These are phyloP conservation scores for Pseudomyrmex dendroicus DNA, from an alignment of 1,140 invertebrate species.

Conservation along the genomic window DNA sequence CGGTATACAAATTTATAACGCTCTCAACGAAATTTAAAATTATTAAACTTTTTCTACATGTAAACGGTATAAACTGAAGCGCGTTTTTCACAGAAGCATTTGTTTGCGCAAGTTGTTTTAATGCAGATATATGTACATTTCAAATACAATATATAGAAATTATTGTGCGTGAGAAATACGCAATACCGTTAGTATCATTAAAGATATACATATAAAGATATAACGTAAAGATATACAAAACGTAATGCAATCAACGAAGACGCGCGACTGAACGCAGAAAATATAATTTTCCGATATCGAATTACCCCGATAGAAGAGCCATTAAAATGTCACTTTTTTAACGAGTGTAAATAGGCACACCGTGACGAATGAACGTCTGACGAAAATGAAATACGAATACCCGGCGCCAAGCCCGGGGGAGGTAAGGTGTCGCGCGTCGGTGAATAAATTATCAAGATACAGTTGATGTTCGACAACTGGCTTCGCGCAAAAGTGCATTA, in stretches of 20 bases:
- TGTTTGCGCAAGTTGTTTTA: slow-evolving; percentile 6
- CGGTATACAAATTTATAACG: neutral
- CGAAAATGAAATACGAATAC: slow-evolving; percentile 61
- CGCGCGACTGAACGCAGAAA: slow-evolving; percentile 5
- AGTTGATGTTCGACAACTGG: slow-evolving; percentile 55
- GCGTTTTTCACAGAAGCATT: neutral
- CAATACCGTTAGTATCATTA: slow-evolving; percentile 2
- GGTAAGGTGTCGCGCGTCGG: slow-evolving; percentile 25
- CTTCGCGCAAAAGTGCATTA: slow-evolving; percentile 53
- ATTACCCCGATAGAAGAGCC: slow-evolving; percentile 49
- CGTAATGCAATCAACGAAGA: slow-evolving; percentile 36
- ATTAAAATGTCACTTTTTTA: slow-evolving; percentile 69
- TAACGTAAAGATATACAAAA: neutral
- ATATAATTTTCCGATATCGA: slow-evolving; percentile 60
- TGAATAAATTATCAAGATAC: slow-evolving; percentile 68
- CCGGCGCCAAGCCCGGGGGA: slow-evolving; percentile 7
- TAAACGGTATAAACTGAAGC: neutral
- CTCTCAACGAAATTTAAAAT: neutral
- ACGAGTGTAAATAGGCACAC: slow-evolving; percentile 63
- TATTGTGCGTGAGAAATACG: slow-evolving; percentile 5
- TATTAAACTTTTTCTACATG: neutral
- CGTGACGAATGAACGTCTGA: slow-evolving; percentile 32
- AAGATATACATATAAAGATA: neutral
- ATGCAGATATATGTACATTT: neutral
- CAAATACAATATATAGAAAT: slow-evolving; percentile 12